Base-by-base conservation (phyloP, 2,888 invertebrate species). In the Alitta virens region DNA sequence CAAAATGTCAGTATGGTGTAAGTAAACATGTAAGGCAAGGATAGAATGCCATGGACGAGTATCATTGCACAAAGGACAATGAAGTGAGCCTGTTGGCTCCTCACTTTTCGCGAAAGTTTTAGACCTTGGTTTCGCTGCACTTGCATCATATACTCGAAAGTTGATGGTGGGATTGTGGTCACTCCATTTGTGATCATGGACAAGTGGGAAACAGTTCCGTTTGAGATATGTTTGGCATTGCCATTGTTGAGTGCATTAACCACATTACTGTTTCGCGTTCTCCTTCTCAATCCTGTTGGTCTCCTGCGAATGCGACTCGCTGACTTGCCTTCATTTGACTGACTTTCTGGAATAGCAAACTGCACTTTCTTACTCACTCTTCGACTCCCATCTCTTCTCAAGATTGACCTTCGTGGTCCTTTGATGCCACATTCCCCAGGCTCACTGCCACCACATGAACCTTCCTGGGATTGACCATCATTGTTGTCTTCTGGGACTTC, bases 291-390 rank as follows among this genome's bases (percentile, higher is more conserved):
- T 18, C 46, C 46, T n/a, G 46, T 46, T 18, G 46, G 46, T 16
- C 46, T 7, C n/a, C 46, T n/a, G 18, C 21, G 46, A 46, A 46
- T 46, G 7, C 33, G 33, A 7, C 46, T 21, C n/a, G n/a, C 21
- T 18, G 18, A n/a, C n/a, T 46, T 46, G 3, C 21, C 21, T 46
- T 46, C 46, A n/a, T n/a, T 2, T 5, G 50, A 38, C 18, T 26
- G 25, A 1, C 33, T 27, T 18, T 26, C 23, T 5, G 51, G 59
- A 9, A 59, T 21, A 21, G 21, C 40, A 24, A 59, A 59, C 38
- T 33, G 50, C 16, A 59, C 59, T 24, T 59, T 59, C 33, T 3
- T 38, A 23, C 52, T 59, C 16, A 12, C 9, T 2, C 59, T 18
- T 12, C 51, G 26, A 38, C 16, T 33, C 2, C 59, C 23, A 33